Evolutionary conservation across 2,113 vertebrate species (phyloP).

Genomic region (Syrmaticus mikado): DNA sequence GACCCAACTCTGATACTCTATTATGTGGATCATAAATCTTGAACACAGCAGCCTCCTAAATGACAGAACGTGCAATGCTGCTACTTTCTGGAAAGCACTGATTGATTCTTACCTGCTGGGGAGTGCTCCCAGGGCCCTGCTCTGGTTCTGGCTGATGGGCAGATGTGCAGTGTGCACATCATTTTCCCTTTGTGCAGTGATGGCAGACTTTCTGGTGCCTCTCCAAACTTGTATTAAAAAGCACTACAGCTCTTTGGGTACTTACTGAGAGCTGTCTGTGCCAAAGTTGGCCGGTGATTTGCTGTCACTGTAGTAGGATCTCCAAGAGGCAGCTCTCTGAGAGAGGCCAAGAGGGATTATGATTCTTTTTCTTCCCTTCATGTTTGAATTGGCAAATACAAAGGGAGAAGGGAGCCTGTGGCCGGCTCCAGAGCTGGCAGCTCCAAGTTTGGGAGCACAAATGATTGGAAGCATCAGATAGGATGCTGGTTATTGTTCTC

Average conservation of each 20-base stretch:
- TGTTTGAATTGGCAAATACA: constrained; percentile 49
- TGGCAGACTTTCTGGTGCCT: not conserved
- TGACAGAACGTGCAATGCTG: not conserved
- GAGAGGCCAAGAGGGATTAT: not conserved
- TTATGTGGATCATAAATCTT: not conserved
- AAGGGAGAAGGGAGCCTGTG: constrained; percentile 21
- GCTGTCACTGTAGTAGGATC: not conserved
- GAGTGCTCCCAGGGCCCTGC: fast-evolving
- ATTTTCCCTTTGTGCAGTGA: not conserved
- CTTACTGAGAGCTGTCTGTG: not conserved
- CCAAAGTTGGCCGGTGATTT: not conserved
- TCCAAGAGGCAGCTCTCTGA: constrained; percentile 25
- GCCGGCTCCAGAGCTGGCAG: constrained; percentile 12
- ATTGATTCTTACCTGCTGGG: not conserved
- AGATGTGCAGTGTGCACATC: fast-evolving
- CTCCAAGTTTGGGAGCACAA: not conserved
- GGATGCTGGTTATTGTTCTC: not conserved
- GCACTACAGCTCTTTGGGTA: not conserved
- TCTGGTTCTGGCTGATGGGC: not conserved
- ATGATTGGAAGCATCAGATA: not conserved
- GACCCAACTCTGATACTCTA: not conserved
- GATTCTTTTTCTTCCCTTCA: not conserved
- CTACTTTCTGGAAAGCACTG: not conserved
- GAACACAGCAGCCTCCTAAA: not conserved
- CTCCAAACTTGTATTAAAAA: constrained; percentile 33